phyloP scores from a whole-genome alignment of 2,888 invertebrate species.

The Drosophila paranaensis region DNA sequence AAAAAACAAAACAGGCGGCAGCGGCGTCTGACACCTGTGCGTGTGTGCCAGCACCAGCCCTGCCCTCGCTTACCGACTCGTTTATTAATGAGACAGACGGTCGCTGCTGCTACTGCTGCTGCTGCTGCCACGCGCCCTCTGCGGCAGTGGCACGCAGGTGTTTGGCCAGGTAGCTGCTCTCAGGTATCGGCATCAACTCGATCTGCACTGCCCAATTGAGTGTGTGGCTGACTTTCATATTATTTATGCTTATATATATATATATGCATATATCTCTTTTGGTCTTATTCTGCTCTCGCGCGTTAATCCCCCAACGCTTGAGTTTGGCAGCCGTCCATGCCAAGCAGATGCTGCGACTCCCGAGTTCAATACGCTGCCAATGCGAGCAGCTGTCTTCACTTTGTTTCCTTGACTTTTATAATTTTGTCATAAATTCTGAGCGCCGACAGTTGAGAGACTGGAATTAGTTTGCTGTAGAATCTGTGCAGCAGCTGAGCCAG shows the following conservation, averaged over 20 bases:
- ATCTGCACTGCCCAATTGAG: constrained; percentile 50
- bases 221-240: constrained; percentile 51
- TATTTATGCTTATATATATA: constrained; percentile 53
- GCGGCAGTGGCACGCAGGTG: constrained; percentile 47
- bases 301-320: constrained; percentile 19
- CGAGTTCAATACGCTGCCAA: constrained; percentile 27
- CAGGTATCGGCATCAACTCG: constrained; percentile 40
- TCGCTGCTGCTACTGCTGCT: constrained; percentile 26
- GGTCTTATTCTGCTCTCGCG: neutral
- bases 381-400: constrained; percentile 39
- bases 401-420: neutral
- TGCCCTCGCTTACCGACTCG: constrained; percentile 27
- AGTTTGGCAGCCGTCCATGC: constrained; percentile 46
- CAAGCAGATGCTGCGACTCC: constrained; percentile 45
- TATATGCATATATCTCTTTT: constrained; percentile 2
- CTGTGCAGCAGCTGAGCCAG: neutral
- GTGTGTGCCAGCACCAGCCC: constrained; percentile 16
- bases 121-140: constrained; percentile 55
- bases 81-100: constrained; percentile 64
- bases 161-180: constrained; percentile 34
- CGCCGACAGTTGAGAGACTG: neutral
- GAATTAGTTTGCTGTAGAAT: neutral
- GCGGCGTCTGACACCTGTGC: constrained; percentile 65
- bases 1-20: constrained; percentile 35
- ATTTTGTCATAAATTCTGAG: neutral